A percentile compares a stretch with the other conserved stretches of the same genome.
Conservation (phyloP, 64 coral and sea anemone species). For the Stichodactyla helianthus region DNA sequence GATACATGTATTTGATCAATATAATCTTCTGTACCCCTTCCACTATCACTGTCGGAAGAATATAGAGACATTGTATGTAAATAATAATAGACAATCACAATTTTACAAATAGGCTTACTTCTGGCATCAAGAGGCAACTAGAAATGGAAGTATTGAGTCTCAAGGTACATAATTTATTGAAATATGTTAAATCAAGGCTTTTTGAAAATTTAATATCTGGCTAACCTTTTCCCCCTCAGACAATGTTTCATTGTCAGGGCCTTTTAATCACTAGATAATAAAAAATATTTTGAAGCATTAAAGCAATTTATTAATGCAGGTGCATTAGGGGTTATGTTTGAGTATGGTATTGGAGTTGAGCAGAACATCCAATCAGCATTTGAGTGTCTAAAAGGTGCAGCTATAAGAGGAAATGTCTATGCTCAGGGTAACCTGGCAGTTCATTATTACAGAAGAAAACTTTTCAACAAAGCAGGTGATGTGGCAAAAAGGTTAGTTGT, state of each 20-base stretch:
- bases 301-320: slow-evolving; percentile 49
- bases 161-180: slow-evolving; percentile 57
- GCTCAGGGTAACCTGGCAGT: slow-evolving; percentile 92
- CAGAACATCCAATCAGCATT: slow-evolving; percentile 70
- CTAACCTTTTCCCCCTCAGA: background rate
- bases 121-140: slow-evolving; percentile 99
- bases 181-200: background rate
- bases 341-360: slow-evolving; percentile 91
- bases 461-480: slow-evolving; percentile 91
- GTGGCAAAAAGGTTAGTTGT: slow-evolving; percentile 70
- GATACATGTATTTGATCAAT: background rate
- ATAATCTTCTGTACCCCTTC: background rate
- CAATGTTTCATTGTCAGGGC: background rate
- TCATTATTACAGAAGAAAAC: slow-evolving; percentile 88
- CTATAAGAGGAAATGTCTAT: slow-evolving; percentile 80
- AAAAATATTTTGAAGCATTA: background rate
- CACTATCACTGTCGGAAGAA: background rate
- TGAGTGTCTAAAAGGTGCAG: slow-evolving; percentile 84
- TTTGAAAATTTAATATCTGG: background rate
- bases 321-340: slow-evolving; percentile 98
- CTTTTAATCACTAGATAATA: too few species aligned
- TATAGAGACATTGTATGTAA: too few species aligned
- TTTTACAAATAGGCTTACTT: slow-evolving; percentile 66
- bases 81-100: too few species aligned
- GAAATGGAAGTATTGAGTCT: slow-evolving; percentile 98